Evolutionary conservation across 2,113 vertebrate species (phyloP).

Genomic region (Greenwoodochromis staneri): DNA sequence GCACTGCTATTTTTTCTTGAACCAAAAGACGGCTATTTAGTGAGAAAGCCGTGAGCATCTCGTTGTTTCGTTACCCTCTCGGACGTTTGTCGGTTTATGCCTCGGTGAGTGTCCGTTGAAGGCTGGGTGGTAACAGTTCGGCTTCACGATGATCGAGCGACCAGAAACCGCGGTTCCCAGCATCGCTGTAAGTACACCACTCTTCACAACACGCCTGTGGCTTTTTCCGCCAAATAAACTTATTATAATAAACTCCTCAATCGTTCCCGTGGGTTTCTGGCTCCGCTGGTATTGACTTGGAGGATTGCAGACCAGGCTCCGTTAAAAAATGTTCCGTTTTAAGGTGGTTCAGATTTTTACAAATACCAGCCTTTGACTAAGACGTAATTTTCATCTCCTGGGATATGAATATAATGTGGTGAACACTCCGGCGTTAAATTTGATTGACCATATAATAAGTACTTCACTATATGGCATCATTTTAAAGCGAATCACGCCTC

Average conservation of each 20-base stretch:
- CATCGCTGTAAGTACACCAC: constrained; percentile 69
- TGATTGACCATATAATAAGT: neutral
- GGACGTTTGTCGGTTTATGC: constrained; percentile 31
- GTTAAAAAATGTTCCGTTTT: neutral
- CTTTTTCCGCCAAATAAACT: neutral
- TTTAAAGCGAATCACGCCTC: neutral
- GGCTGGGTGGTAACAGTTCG: constrained; percentile 62
- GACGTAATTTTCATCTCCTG: neutral
- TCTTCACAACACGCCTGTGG: fast-evolving
- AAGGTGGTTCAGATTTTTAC: fast-evolving
- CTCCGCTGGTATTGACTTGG: neutral
- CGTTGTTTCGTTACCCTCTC: neutral
- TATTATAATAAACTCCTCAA: neutral
- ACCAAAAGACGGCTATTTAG: fast-evolving
- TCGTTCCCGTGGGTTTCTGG: neutral
- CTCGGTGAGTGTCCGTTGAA: constrained; percentile 30
- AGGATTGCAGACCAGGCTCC: neutral
- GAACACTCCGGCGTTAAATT: neutral
- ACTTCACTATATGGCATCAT: neutral
- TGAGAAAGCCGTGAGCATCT: neutral
- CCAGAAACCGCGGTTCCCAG: constrained; percentile 70
- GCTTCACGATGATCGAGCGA: constrained; percentile 73
- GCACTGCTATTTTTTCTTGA: neutral
- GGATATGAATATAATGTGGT: neutral
- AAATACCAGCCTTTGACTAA: neutral